Conservation (phyloP, 2,113 vertebrate species). For the Podarcis cretensis region DNA sequence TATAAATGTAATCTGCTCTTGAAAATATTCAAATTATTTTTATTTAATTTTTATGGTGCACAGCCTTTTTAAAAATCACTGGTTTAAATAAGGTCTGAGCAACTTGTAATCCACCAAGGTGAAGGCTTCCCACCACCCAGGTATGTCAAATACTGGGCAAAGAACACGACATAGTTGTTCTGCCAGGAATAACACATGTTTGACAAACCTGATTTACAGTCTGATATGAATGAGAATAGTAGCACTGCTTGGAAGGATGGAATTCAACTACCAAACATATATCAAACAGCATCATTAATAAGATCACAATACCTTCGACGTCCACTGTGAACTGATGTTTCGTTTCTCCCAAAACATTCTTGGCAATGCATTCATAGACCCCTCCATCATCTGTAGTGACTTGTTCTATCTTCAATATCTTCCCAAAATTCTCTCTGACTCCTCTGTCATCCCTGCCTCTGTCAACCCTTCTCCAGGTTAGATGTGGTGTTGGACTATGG, state of each 20-base stretch:
- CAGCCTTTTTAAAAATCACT: too few relatives aligned
- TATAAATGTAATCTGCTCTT: not conserved
- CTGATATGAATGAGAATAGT: not conserved
- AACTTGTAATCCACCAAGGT: too few relatives aligned
- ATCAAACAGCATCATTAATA: not conserved
- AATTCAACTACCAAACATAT: not conserved
- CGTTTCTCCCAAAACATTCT: slow-evolving; percentile 79
- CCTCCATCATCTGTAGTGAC: slow-evolving; percentile 83
- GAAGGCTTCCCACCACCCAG: not conserved
- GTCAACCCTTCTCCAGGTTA: slow-evolving; percentile 86
- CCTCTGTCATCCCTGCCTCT: slow-evolving; percentile 67
- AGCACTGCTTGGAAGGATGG: not conserved
- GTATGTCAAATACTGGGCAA: not conserved
- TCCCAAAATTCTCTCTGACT: slow-evolving; percentile 81
- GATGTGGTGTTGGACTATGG: slow-evolving; percentile 87
- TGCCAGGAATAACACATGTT: not conserved
- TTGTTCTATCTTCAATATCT: slow-evolving; percentile 81
- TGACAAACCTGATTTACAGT: not conserved
- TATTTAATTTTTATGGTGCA: not conserved
- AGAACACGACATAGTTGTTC: not conserved
- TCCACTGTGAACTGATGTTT: slow-evolving; percentile 83
- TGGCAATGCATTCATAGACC: slow-evolving; percentile 88
- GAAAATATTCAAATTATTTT: not conserved
- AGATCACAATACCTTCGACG: slow-evolving; percentile 84
- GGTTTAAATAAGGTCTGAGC: not conserved